Base-by-base conservation (phyloP, 92 coral and sea anemone genomes). In the Hydrozoanthus gracilis region DNA sequence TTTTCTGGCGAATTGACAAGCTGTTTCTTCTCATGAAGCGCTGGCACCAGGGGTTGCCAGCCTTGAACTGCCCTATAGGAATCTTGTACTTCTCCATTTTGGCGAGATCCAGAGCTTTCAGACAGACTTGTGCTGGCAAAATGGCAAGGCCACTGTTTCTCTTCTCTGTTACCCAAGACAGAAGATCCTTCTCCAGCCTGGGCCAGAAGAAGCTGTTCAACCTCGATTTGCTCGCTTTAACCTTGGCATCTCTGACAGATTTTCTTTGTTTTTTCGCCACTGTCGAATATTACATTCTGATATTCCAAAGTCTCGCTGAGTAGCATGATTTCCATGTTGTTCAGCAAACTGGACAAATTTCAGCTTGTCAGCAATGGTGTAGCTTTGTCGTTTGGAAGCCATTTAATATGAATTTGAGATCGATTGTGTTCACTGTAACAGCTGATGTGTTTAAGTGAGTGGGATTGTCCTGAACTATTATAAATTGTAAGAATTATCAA, bases 61-160 rank as follows among this genome's bases (percentile, higher is more conserved):
- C 86, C 80, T 83, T 77, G 51, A 82, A 88, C 73, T 60, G 45
- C 62, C 73, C 78, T 83, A 69, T 51, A 35, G 56, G 17, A 73
- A 61, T n/a, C n/a, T n/a, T n/a, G n/a, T n/a, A n/a, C n/a, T n/a
- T n/a, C n/a, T n/a, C n/a, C n/a, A n/a, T n/a, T 73, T 88, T 83
- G 18, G 73, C 61, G 13, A 88, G 73, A 39, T 88, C 91, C 7
- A 88, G 48, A 27, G 91, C 83, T 62, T 75, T 88, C n/a, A 83
- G 60, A 44, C 84, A 16, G 69, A 88, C 76, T 68, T 83, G 15
- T 44, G 87, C 8, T 45, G 88, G 91, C 11, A 88, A 50, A 55
- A 88, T 76, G 4, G 91, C 88, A 7, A 83, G 71, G 44, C 88
- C 84, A 44, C 83, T 88, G 44, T 88, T 83, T 70, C 88, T 58